phyloP scores from a whole-genome alignment of 2,113 vertebrate genomes.

The Helogale parvula region DNA sequence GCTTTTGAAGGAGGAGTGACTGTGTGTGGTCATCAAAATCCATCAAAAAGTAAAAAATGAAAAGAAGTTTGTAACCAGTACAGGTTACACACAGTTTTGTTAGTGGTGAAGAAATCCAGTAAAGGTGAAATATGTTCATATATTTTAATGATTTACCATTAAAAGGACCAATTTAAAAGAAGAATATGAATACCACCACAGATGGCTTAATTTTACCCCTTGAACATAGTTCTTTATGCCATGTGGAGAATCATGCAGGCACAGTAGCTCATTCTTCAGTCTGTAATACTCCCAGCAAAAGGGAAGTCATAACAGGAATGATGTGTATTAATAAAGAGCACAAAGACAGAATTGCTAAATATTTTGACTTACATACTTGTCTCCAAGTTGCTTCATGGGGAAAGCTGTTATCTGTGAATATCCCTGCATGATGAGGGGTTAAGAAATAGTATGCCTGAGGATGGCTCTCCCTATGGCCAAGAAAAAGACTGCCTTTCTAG shows the following conservation, averaged over 20 bases:
- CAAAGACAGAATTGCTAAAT: constrained; percentile 34
- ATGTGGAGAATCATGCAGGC: constrained; percentile 1
- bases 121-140: not conserved
- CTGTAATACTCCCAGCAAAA: not conserved
- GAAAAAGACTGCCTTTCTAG: not conserved
- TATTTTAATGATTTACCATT: constrained; percentile 26
- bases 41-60: not conserved
- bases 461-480: not conserved
- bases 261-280: not conserved
- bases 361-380: constrained; percentile 50
- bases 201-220: constrained; percentile 23
- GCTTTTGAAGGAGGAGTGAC: not conserved
- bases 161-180: constrained; percentile 15
- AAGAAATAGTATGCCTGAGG: not conserved
- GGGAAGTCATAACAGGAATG: constrained; percentile 26
- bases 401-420: not conserved
- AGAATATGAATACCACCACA: not conserved
- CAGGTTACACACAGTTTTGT: not conserved
- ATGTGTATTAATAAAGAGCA: constrained; percentile 36
- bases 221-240: constrained; percentile 18
- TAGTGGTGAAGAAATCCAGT: not conserved
- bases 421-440: not conserved
- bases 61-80: not conserved
- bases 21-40: not conserved
- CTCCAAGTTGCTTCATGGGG: not conserved